A percentile compares a stretch with the other conserved stretches of the same genome.
phyloP scores from a whole-genome alignment of 2,888 invertebrate species.

The Cylloceria caligata region DNA sequence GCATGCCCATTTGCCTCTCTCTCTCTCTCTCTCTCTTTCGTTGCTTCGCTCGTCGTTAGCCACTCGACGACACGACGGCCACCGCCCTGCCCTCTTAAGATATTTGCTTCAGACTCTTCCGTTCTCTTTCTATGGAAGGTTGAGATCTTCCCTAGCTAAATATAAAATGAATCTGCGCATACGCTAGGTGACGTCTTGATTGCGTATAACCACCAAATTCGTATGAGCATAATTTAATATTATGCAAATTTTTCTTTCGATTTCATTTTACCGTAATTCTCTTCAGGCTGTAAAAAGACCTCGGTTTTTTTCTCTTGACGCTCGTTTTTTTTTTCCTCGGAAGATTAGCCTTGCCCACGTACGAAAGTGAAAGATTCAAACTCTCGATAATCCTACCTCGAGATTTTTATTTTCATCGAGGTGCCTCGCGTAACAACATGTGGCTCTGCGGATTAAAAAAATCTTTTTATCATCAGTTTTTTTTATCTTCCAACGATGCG shows the following conservation, averaged over 20 bases:
- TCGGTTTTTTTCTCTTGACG: neutral
- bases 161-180: neutral
- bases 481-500: slow-evolving; percentile 6
- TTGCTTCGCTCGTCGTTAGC: slow-evolving; percentile 15
- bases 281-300: neutral
- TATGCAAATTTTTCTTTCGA: slow-evolving; percentile 8
- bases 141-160: slow-evolving; percentile 1
- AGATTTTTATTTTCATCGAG: neutral
- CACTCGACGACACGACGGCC: slow-evolving; percentile 28
- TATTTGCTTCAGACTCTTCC: neutral
- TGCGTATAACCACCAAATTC: neutral
- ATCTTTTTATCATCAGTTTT: no score
- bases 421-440: neutral
- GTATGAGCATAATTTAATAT: slow-evolving; percentile 10
- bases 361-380: slow-evolving; percentile 21
- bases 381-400: slow-evolving; percentile 9
- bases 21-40: slow-evolving; percentile 19
- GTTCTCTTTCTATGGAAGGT: slow-evolving; percentile 9
- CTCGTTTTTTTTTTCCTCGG: neutral
- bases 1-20: slow-evolving; percentile 2
- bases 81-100: slow-evolving; percentile 16
- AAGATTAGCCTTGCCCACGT: neutral
- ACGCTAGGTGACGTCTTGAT: neutral
- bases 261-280: slow-evolving; percentile 16
- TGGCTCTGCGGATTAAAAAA: neutral